These are phyloP conservation scores for Phyto melanocephala DNA, from an alignment of 2,888 invertebrate species.

Conservation along the genomic window DNA sequence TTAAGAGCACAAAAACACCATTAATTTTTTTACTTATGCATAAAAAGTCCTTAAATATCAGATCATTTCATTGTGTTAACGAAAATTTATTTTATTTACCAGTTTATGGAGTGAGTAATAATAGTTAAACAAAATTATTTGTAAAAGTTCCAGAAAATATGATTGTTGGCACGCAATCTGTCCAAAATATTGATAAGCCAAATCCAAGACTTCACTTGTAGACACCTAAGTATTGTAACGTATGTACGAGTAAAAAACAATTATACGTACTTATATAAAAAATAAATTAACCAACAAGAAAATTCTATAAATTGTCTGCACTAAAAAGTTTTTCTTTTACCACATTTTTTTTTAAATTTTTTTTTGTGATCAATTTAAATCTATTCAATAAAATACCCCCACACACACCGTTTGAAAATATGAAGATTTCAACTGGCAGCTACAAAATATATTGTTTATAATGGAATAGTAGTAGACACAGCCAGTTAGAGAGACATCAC, in stretches of 20 bases:
- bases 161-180: conserved; percentile 37
- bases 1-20: background rate
- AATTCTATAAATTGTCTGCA: conserved; percentile 15
- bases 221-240: background rate
- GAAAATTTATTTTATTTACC: background rate
- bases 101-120: background rate
- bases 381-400: conserved; percentile 48
- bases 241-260: background rate
- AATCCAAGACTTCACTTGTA: background rate
- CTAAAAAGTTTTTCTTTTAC: background rate
- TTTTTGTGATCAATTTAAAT: conserved; percentile 24
- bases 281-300: background rate
- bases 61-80: background rate
- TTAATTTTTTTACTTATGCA: too few relatives aligned
- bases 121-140: too few relatives aligned
- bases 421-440: conserved; percentile 21
- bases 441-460: conserved; percentile 24
- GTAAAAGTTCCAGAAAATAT: background rate
- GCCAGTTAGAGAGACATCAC: conserved; percentile 20
- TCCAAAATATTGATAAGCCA: background rate
- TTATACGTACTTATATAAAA: conserved; percentile 2
- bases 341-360: background rate
- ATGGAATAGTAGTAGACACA: conserved; percentile 21
- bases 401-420: conserved; percentile 18
- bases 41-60: too few relatives aligned